Evolutionary conservation across 2,888 invertebrate species (phyloP).

Genomic region (Volucella inanis): DNA sequence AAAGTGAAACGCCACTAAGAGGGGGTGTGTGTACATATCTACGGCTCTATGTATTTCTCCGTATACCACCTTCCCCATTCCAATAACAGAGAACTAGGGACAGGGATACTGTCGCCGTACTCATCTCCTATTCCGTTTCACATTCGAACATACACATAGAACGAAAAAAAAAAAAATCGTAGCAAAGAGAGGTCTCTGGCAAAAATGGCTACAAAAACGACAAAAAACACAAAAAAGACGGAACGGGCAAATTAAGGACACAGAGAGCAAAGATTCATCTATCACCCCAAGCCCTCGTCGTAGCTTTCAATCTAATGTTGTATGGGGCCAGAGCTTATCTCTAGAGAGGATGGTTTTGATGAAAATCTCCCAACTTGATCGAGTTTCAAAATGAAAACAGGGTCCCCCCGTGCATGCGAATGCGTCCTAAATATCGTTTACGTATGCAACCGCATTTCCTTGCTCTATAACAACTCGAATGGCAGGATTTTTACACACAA

Average conservation of each 20-base stretch:
- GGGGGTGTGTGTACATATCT: slow-evolving; percentile 38
- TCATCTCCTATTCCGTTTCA: slow-evolving; percentile 74
- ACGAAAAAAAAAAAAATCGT: slow-evolving; percentile 20
- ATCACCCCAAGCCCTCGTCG: slow-evolving; percentile 67
- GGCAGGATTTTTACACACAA: slow-evolving; percentile 47
- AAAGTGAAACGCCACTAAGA: slow-evolving; percentile 48
- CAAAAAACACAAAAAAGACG: slow-evolving; percentile 6
- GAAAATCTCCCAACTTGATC: slow-evolving; percentile 69
- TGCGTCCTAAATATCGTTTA: slow-evolving; percentile 61
- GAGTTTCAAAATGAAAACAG: slow-evolving; percentile 56
- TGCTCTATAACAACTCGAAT: slow-evolving; percentile 51
- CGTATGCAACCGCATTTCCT: slow-evolving; percentile 73
- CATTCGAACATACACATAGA: slow-evolving; percentile 49
- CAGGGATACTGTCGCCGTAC: slow-evolving; percentile 63
- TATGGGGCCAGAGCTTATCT: background rate
- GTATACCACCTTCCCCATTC: slow-evolving; percentile 1
- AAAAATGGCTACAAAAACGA: slow-evolving; percentile 60
- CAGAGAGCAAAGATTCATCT: slow-evolving; percentile 62
- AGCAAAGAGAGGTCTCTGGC: slow-evolving; percentile 49
- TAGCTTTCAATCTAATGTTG: slow-evolving; percentile 50
- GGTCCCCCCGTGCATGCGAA: slow-evolving; percentile 33
- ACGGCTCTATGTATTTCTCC: slow-evolving; percentile 1
- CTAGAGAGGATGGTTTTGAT: slow-evolving; percentile 49
- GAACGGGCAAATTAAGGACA: background rate
- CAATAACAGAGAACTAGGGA: slow-evolving; percentile 49